phyloP scores from a whole-genome alignment of 2,797 vertebrate species.

The Sandelia bainsii region DNA sequence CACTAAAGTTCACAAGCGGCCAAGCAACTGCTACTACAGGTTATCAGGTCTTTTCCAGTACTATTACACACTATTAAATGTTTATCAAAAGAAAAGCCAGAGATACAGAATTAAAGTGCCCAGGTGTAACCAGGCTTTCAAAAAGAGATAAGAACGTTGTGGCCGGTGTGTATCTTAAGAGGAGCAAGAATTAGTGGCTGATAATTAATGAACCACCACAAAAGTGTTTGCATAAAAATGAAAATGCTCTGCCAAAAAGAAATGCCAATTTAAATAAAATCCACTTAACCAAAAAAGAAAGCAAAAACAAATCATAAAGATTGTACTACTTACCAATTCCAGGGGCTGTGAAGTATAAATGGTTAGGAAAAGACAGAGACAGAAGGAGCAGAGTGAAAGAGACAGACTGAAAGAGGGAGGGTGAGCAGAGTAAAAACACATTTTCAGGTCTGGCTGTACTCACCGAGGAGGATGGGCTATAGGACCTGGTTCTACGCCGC shows the following conservation, averaged over 20 bases:
- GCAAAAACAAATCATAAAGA: constrained; percentile 84
- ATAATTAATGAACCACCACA: constrained; percentile 12
- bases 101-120: constrained; percentile 16
- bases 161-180: constrained; percentile 9
- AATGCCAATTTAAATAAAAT: constrained; percentile 51
- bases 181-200: constrained; percentile 20
- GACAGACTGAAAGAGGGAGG: constrained; percentile 67
- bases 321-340: constrained; percentile 89
- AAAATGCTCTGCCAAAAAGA: constrained; percentile 75
- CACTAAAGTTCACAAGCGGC: constrained; percentile 8
- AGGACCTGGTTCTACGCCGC: constrained; percentile 96
- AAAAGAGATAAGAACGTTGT: neutral
- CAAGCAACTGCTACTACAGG: neutral
- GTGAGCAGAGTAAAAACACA: constrained; percentile 75
- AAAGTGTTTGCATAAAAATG: constrained; percentile 56
- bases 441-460: constrained; percentile 87
- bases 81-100: constrained; percentile 1
- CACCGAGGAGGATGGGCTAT: constrained; percentile 99
- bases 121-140: neutral
- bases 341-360: constrained; percentile 81
- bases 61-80: constrained; percentile 1
- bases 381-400: constrained; percentile 72
- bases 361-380: constrained; percentile 80
- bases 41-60: constrained; percentile 14
- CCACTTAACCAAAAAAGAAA: constrained; percentile 45